Percentiles rank a stretch among this genome's conserved stretches.
phyloP scores from a whole-genome alignment of 1,140 invertebrate genomes.

The Drosophila arawakana region DNA sequence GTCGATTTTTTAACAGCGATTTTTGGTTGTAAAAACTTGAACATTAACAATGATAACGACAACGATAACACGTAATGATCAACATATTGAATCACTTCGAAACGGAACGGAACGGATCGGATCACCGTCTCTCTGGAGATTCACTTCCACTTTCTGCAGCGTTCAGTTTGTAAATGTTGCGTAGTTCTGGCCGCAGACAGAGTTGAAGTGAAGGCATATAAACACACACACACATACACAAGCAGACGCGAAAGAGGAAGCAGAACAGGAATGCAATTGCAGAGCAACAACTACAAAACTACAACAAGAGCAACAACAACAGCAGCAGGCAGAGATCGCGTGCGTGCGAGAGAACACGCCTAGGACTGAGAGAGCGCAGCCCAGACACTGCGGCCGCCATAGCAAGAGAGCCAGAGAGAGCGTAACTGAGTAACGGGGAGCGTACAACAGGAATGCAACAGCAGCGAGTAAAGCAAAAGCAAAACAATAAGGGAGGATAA shows the following conservation, averaged over 20 bases:
- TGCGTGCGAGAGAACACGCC: conserved; percentile 39
- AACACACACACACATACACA: conserved; percentile 34
- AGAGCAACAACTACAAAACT: conserved; percentile 32
- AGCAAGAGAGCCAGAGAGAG: conserved; percentile 5
- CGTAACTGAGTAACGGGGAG: conserved; percentile 46
- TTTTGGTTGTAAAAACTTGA: conserved; percentile 21
- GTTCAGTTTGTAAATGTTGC: conserved; percentile 81
- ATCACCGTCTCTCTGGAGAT: conserved; percentile 54
- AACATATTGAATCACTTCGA: conserved; percentile 14
- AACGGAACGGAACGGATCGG: conserved; percentile 22
- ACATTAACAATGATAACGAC: conserved; percentile 50
- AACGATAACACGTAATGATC: conserved; percentile 40
- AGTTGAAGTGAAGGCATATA: conserved; percentile 41
- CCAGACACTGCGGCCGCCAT: conserved; percentile 23
- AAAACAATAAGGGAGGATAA: conserved; percentile 46
- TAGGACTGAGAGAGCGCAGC: conserved; percentile 20
- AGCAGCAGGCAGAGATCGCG: conserved; percentile 31
- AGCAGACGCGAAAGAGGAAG: conserved; percentile 41
- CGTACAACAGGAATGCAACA: conserved; percentile 43
- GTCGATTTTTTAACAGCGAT: conserved; percentile 13
- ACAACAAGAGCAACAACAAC: conserved; percentile 14
- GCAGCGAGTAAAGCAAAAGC: conserved; percentile 3
- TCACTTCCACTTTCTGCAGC: conserved; percentile 80
- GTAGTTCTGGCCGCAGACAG: conserved; percentile 61
- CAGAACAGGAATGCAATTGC: conserved; percentile 76